Percentiles rank a stretch among this genome's conserved stretches.
Conservation (phyloP, 2,888 invertebrate genomes). For the Melikaiella ostensackeni region DNA sequence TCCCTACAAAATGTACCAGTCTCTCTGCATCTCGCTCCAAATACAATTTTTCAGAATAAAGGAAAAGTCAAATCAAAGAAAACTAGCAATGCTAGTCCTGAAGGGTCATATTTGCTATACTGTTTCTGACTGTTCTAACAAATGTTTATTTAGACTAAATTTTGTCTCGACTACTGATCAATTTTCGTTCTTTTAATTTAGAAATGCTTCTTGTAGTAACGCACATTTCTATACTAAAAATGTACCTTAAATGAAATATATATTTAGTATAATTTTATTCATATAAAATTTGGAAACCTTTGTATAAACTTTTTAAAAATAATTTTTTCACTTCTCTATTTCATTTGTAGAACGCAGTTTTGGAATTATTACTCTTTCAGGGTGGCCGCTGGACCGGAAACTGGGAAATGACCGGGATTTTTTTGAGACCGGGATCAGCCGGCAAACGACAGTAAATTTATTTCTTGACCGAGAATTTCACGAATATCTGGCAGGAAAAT, state of each 20-base stretch:
- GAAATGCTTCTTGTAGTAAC: neutral
- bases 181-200: neutral
- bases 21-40: neutral
- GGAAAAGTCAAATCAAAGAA: neutral
- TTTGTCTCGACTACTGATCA: neutral
- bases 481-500: no score
- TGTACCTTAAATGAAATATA: no score
- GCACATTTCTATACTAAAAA: neutral
- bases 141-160: neutral
- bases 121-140: neutral
- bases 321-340: no score
- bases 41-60: neutral
- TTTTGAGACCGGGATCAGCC: no score
- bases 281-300: no score
- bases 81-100: neutral
- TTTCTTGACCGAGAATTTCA: no score
- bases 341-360: neutral
- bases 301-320: no score
- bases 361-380: no score
- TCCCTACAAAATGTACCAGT: neutral
- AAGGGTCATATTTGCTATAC: neutral
- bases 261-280: no score
- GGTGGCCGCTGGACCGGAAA: no score
- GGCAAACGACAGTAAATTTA: no score
- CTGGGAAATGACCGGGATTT: no score